Evolutionary conservation across 2,113 vertebrate species (phyloP).

Genomic region (Sterrhoptilus dennistouni): DNA sequence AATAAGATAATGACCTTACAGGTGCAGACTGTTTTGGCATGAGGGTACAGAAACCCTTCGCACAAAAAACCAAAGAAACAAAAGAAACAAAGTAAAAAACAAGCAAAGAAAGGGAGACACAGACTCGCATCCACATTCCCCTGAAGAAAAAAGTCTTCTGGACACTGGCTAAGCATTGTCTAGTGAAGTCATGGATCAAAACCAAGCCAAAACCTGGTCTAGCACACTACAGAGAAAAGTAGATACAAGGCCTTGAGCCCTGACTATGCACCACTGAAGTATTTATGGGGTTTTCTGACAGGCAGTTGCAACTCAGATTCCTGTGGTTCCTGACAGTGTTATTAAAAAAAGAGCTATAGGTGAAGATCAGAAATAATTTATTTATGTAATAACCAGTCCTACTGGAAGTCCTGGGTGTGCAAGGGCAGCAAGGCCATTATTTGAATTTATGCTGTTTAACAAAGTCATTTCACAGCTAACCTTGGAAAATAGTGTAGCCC

Average conservation of each 20-base stretch:
- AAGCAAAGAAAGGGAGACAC: background rate
- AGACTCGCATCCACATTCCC: background rate
- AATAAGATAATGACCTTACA: background rate
- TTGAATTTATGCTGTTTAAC: background rate
- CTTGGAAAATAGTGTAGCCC: background rate
- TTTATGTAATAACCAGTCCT: background rate
- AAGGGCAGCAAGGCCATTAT: background rate
- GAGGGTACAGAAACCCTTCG: accelerated
- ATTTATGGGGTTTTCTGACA: background rate
- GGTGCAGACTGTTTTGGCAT: background rate
- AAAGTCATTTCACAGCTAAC: background rate
- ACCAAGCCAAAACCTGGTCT: background rate
- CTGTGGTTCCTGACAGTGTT: background rate
- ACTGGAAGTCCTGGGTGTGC: background rate
- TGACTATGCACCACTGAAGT: accelerated
- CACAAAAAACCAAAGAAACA: background rate
- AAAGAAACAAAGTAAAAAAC: background rate
- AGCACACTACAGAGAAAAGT: background rate
- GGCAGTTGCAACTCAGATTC: background rate
- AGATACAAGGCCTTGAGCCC: background rate
- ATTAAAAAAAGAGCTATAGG: background rate
- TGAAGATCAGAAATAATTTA: background rate
- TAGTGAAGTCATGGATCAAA: background rate
- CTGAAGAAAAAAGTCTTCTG: background rate
- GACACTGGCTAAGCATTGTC: no score